These are phyloP conservation scores for Potamarius usumacintae DNA, from an alignment of 2,113 vertebrate genomes.

Conservation along the genomic window DNA sequence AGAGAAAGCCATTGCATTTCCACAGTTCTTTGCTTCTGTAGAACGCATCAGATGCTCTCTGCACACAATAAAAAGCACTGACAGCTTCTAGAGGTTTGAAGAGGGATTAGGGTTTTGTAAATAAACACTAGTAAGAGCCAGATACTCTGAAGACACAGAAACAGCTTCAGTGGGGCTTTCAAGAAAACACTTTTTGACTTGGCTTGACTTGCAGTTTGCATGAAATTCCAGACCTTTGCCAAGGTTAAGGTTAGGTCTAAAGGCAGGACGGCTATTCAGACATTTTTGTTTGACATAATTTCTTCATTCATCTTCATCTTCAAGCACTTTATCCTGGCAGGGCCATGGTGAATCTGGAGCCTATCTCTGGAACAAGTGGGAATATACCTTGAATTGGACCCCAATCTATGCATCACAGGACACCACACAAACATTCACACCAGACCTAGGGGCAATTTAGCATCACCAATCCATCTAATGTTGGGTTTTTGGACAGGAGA, in stretches of 20 bases:
- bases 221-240: neutral
- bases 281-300: neutral
- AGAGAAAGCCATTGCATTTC: slow-evolving; percentile 8
- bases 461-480: neutral
- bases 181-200: neutral
- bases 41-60: slow-evolving; percentile 28
- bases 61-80: slow-evolving; percentile 16
- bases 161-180: neutral
- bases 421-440: neutral
- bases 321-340: neutral
- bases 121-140: slow-evolving; percentile 17
- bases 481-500: neutral
- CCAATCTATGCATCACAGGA: neutral
- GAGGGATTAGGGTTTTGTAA: slow-evolving; percentile 24
- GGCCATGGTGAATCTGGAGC: neutral
- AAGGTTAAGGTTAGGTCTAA: neutral
- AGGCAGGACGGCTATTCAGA: too few species aligned
- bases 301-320: neutral
- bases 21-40: slow-evolving; percentile 31
- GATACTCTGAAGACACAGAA: neutral
- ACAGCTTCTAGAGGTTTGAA: slow-evolving; percentile 27
- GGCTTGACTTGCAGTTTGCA: neutral
- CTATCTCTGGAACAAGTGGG: neutral
- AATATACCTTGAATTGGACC: neutral
- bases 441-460: neutral